Conservation (phyloP, 2,113 vertebrate species). For the Rhinopomastus cyanomelas region DNA sequence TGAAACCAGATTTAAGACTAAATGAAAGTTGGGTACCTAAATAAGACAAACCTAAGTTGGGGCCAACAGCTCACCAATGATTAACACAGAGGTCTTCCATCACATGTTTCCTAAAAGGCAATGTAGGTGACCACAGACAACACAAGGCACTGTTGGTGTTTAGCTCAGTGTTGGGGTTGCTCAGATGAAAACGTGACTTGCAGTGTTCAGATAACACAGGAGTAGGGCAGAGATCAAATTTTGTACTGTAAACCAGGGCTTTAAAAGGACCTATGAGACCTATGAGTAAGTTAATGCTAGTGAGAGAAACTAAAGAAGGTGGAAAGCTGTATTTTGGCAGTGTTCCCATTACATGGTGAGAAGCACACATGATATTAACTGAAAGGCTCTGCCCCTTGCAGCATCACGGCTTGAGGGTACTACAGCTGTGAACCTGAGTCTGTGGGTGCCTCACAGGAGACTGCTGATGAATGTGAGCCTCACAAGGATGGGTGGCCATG, state of each 20-base stretch:
- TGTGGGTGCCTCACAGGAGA: background rate
- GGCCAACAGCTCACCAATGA: background rate
- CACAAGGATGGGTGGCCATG: background rate
- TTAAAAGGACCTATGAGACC: background rate
- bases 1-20: background rate
- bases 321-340: background rate
- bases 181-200: background rate
- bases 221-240: background rate
- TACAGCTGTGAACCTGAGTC: background rate
- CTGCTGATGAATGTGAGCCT: background rate
- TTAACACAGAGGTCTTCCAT: background rate
- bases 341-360: rapidly evolving
- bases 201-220: background rate
- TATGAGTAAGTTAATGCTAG: rapidly evolving
- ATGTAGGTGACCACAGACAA: background rate
- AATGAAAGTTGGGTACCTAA: background rate
- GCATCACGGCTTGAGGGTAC: background rate
- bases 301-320: background rate
- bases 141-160: background rate
- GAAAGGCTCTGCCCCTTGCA: background rate
- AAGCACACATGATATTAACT: background rate
- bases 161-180: rapidly evolving
- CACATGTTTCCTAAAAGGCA: background rate
- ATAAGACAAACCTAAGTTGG: background rate
- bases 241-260: background rate